Evolutionary conservation across 2,797 vertebrate genomes (phyloP).

Genomic region (Novumbra hubbsi): DNA sequence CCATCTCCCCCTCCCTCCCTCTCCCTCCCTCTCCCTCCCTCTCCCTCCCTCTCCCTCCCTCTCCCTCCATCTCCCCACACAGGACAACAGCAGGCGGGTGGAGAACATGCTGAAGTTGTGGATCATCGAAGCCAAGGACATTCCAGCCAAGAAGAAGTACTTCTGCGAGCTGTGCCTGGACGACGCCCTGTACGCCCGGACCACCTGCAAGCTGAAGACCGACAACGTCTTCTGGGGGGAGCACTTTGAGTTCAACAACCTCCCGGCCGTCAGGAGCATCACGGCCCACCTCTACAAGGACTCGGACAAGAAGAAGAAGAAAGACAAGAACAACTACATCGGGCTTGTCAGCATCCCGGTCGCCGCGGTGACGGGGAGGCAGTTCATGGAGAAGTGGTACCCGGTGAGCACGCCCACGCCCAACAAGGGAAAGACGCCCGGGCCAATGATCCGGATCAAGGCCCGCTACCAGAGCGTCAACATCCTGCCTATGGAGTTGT

Average conservation of each 20-base stretch:
- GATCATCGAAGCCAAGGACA: slow-evolving; percentile 98
- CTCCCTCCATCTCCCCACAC: slow-evolving; percentile 10
- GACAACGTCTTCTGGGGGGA: slow-evolving; percentile 99
- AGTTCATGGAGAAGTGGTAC: slow-evolving; percentile 98
- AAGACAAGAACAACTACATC: slow-evolving; percentile 96
- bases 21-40: slow-evolving; percentile 19
- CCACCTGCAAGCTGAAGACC: slow-evolving; percentile 97
- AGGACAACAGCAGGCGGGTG: slow-evolving; percentile 97
- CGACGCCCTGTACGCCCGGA: slow-evolving; percentile 93
- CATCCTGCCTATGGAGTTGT: slow-evolving; percentile 99
- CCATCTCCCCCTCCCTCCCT: slow-evolving; percentile 1
- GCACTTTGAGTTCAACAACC: slow-evolving; percentile 98
- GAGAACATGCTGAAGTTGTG: slow-evolving; percentile 94
- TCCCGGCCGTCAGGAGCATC: slow-evolving; percentile 86
- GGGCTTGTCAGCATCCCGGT: slow-evolving; percentile 90
- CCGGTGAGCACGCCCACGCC: slow-evolving; percentile 88
- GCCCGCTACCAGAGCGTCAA: slow-evolving; percentile 95
- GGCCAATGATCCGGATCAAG: slow-evolving; percentile 96
- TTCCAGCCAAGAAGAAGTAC: slow-evolving; percentile 98
- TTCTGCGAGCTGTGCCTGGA: slow-evolving; percentile 96
- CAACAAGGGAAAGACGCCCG: slow-evolving; percentile 87
- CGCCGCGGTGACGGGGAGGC: slow-evolving; percentile 83
- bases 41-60: slow-evolving; percentile 12
- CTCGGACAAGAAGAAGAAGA: slow-evolving; percentile 99
- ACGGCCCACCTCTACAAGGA: slow-evolving; percentile 95